These are phyloP conservation scores for Phalacrocorax pelagicus DNA, from an alignment of 2,113 vertebrate genomes.

Conservation along the genomic window DNA sequence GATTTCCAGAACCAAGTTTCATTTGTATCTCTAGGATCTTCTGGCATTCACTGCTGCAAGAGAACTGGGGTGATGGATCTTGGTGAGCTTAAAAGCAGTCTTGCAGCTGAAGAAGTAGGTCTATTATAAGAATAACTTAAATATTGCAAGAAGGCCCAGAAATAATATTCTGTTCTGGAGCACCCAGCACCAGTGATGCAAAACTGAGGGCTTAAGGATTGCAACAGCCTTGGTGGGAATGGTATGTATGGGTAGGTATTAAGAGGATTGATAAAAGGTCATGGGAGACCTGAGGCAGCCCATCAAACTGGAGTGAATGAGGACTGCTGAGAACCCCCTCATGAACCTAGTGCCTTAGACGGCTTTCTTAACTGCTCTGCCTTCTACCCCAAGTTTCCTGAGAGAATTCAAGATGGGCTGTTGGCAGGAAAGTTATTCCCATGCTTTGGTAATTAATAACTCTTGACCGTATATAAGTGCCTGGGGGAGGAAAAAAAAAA, in stretches of 20 bases:
- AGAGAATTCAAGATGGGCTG: background rate
- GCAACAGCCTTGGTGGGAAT: background rate
- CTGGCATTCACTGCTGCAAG: background rate
- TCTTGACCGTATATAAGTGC: background rate
- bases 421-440: background rate
- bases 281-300: background rate
- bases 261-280: conserved; percentile 45
- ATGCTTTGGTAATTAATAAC: background rate
- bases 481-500: background rate
- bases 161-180: background rate
- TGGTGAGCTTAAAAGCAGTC: background rate
- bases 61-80: background rate
- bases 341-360: background rate
- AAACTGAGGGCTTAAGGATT: conserved; percentile 27
- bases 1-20: background rate
- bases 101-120: background rate
- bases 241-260: background rate
- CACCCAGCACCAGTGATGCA: background rate
- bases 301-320: background rate
- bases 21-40: background rate
- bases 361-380: background rate
- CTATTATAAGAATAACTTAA: background rate
- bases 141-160: background rate
- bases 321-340: background rate
- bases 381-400: background rate